Percentiles rank a stretch among this genome's conserved stretches.
phyloP scores from a whole-genome alignment of 1,140 invertebrate species.

The Rhopalosiphum padi region DNA sequence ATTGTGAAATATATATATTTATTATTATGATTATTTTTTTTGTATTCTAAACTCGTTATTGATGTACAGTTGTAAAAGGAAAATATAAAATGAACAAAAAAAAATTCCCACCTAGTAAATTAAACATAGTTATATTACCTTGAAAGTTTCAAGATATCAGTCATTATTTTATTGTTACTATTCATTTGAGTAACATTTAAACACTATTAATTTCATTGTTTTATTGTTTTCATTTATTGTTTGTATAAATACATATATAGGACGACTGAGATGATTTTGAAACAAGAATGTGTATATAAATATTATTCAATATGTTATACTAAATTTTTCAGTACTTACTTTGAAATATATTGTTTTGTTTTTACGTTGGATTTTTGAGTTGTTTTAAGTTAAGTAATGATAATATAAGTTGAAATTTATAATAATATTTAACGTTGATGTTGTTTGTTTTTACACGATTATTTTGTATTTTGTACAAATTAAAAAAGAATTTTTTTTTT shows the following conservation, averaged over 20 bases:
- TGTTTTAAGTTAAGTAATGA: not conserved
- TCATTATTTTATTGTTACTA: not conserved
- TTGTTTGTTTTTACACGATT: constrained; percentile 37
- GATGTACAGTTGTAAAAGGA: constrained; percentile 19
- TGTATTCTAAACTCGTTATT: not conserved
- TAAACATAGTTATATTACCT: not conserved
- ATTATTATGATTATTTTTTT: not conserved
- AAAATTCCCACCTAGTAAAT: not conserved
- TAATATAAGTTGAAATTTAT: constrained; percentile 29
- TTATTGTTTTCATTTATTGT: not conserved
- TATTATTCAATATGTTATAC: not conserved
- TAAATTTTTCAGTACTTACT: not conserved
- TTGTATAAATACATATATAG: not conserved
- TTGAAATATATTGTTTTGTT: constrained; percentile 15
- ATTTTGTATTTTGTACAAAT: constrained; percentile 29
- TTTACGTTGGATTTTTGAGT: not conserved
- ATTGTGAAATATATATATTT: not conserved
- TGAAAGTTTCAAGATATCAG: not conserved
- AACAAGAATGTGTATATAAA: constrained; percentile 29
- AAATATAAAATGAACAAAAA: constrained; percentile 1
- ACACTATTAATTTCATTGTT: not conserved
- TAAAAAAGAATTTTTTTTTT: constrained; percentile 21
- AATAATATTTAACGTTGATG: constrained; percentile 17
- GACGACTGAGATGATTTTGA: constrained; percentile 19
- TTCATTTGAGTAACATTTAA: not conserved